These are phyloP conservation scores for Limnephilus auricula DNA, from an alignment of 2,888 invertebrate species.

Conservation along the genomic window DNA sequence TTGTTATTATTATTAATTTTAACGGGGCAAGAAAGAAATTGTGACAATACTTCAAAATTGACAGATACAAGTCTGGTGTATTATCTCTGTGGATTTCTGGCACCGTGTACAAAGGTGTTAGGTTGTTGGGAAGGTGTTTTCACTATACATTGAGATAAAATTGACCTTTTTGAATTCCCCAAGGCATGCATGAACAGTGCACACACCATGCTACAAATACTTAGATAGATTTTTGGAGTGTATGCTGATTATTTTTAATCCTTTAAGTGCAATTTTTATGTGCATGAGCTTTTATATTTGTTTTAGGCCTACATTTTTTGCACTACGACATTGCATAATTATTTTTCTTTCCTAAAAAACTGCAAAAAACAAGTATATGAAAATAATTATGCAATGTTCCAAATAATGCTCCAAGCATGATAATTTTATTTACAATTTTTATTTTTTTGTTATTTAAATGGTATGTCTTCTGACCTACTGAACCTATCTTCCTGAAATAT, in stretches of 20 bases:
- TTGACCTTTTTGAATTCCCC: slow-evolving; percentile 38
- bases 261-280: slow-evolving; percentile 32
- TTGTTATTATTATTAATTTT: slow-evolving; percentile 24
- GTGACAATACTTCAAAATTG: slow-evolving; percentile 20
- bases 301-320: slow-evolving; percentile 31
- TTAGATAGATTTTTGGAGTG: slow-evolving; percentile 41
- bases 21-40: slow-evolving; percentile 19
- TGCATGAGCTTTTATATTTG: slow-evolving; percentile 47
- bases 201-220: slow-evolving; percentile 30
- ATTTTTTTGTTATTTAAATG: not conserved
- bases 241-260: slow-evolving; percentile 35
- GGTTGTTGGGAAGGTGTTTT: slow-evolving; percentile 49
- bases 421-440: not conserved
- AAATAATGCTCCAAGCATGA: not conserved
- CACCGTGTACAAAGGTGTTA: slow-evolving; percentile 35
- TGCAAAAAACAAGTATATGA: not conserved
- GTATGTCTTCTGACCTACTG: not conserved
- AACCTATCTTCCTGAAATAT: not conserved
- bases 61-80: slow-evolving; percentile 1
- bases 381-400: not conserved
- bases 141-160: slow-evolving; percentile 28
- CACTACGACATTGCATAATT: not conserved
- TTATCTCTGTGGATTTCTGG: slow-evolving; percentile 24
- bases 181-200: slow-evolving; percentile 29
- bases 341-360: not conserved